A percentile compares a stretch with the other conserved stretches of the same genome.
These are phyloP conservation scores for Phortica okadai DNA, from an alignment of 2,888 invertebrate genomes.

Conservation along the genomic window DNA sequence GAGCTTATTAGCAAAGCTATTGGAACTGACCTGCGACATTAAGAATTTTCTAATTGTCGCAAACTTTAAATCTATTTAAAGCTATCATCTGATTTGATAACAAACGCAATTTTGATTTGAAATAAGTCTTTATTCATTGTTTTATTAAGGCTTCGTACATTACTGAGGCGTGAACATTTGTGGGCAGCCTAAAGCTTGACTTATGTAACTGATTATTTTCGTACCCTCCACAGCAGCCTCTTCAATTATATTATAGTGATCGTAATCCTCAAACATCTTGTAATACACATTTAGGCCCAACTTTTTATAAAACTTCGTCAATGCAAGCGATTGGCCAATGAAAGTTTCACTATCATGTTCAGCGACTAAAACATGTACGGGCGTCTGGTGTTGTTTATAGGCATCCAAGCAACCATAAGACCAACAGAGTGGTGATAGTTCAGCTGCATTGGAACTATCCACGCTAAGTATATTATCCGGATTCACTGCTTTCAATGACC, in stretches of 20 bases:
- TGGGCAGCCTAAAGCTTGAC: not conserved
- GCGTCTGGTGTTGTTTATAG: slow-evolving; percentile 64
- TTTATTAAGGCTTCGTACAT: too few species aligned
- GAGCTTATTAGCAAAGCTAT: too few species aligned
- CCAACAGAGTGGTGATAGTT: slow-evolving; percentile 79
- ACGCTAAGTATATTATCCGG: slow-evolving; percentile 82
- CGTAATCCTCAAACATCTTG: slow-evolving; percentile 80
- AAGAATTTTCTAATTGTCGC: too few species aligned
- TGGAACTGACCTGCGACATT: too few species aligned
- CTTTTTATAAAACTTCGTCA: slow-evolving; percentile 78
- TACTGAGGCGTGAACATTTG: not conserved
- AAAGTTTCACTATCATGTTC: slow-evolving; percentile 78
- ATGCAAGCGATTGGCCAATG: slow-evolving; percentile 81
- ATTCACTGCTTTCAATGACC: slow-evolving; percentile 81
- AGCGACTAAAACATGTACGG: slow-evolving; percentile 61
- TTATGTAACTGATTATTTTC: slow-evolving; percentile 76
- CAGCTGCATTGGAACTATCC: slow-evolving; percentile 78
- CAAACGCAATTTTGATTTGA: too few species aligned
- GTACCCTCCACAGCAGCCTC: slow-evolving; percentile 80
- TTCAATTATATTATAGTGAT: slow-evolving; percentile 88
- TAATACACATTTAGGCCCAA: slow-evolving; percentile 79
- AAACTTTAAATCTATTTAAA: too few species aligned
- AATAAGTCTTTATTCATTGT: too few species aligned
- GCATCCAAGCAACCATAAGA: slow-evolving; percentile 53
- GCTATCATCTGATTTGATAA: too few species aligned